Conservation (phyloP, 2,888 invertebrate species). For the Brachynemurus nebulosus region DNA sequence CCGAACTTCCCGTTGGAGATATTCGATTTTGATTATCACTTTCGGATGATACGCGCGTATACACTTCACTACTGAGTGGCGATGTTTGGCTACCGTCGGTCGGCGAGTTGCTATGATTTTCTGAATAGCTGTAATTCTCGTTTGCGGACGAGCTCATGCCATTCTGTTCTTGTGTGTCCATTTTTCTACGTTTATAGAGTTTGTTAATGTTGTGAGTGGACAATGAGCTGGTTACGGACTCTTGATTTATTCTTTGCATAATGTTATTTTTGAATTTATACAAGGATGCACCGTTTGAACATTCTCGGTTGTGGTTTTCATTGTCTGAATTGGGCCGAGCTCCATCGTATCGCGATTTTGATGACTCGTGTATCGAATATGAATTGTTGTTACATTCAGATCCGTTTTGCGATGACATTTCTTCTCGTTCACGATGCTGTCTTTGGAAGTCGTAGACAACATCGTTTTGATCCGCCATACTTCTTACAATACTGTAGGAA, state of each 20-base stretch:
- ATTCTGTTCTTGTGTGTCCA: background rate
- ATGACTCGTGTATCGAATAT: background rate
- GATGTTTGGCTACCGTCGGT: constrained; percentile 25
- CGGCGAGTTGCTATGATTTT: constrained; percentile 14
- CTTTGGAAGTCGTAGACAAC: constrained; percentile 3
- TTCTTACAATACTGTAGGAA: background rate
- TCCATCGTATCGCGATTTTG: constrained; percentile 15
- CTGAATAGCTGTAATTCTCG: constrained; percentile 10
- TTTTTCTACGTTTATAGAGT: constrained; percentile 7
- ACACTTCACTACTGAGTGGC: constrained; percentile 28
- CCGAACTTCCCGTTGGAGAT: constrained; percentile 25
- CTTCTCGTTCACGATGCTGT: background rate
- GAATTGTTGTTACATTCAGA: constrained; percentile 3
- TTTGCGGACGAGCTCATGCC: constrained; percentile 1
- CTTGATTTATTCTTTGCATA: constrained; percentile 61
- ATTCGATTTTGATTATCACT: constrained; percentile 23
- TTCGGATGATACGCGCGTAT: constrained; percentile 26
- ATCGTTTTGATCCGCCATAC: background rate
- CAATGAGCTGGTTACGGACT: constrained; percentile 28
- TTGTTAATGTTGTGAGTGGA: constrained; percentile 8
- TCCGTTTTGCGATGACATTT: background rate
- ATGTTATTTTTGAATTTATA: constrained; percentile 95
- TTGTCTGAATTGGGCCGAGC: constrained; percentile 30
- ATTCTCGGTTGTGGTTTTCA: constrained; percentile 20
- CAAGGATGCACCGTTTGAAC: constrained; percentile 29